Percentiles rank a stretch among this genome's conserved stretches.
Conservation (phyloP, 2,113 vertebrate species). For the Silurus glanis region DNA sequence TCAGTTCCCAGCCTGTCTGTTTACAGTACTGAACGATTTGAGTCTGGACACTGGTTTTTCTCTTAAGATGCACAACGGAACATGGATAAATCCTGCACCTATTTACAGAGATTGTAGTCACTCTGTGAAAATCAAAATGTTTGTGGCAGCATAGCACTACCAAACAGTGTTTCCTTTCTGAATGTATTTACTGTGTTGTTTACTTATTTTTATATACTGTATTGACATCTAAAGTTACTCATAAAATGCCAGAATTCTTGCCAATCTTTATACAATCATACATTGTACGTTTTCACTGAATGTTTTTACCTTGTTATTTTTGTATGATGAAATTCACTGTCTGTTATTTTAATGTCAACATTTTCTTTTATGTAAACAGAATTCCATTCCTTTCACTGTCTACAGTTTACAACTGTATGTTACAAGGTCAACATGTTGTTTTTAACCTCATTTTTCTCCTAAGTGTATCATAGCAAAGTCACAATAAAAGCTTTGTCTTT, state of each 20-base stretch:
- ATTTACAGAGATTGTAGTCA: background rate
- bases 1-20: slow-evolving; percentile 14
- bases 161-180: slow-evolving; percentile 36
- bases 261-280: slow-evolving; percentile 10
- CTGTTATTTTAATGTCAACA: background rate
- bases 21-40: background rate
- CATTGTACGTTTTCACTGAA: background rate
- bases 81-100: slow-evolving; percentile 2
- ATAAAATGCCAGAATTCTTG: slow-evolving; percentile 48
- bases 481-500: background rate
- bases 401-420: background rate
- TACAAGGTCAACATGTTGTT: background rate
- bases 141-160: slow-evolving; percentile 41
- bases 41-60: background rate
- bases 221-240: slow-evolving; percentile 44
- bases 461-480: background rate
- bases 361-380: background rate
- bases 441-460: background rate
- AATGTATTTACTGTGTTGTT: slow-evolving; percentile 27
- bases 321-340: background rate
- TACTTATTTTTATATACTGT: background rate
- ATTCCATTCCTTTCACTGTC: background rate
- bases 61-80: background rate
- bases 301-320: background rate
- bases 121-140: background rate